Base-by-base conservation (phyloP, 2,888 invertebrate species). In the Polyommatus iphigenia region DNA sequence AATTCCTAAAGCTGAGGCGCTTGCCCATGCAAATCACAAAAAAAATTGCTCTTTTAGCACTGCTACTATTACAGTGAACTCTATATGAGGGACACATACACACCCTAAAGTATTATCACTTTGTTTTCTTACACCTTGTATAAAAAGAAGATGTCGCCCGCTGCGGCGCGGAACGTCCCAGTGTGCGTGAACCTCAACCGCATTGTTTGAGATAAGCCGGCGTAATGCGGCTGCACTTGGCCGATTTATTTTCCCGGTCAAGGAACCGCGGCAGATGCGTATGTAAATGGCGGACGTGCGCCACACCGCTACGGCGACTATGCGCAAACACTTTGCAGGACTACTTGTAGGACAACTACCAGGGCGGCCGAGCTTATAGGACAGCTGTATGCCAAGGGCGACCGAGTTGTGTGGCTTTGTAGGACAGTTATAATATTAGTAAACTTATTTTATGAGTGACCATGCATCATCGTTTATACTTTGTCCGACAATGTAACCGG, bases 201-300 rank as follows among this genome's bases (percentile, higher is more conserved):
- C 13, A 29, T 67, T 67, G 67, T 67, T 29, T 15, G 24, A 67
- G 67, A 67, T 67, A 67, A 67, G 67, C 29, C 67, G 29, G 5
- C 10, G 3, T 24, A 20, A 29, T 18, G 59, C 41, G 32, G 57
- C 41, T 67, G 67, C 59, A 77, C 76, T 77, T 77, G 76, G 67
- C 76, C 59, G 76, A 59, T 41, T 77, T 62, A 46, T 62, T 62
- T 77, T 75, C 62, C 67, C 67, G 76, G 76, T 77, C 76, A 77
- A 77, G 76, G 76, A 62, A 62, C 67, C 20, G 41, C 41, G 59
- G 62, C 59, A 76, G 76, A 62, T 76, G 76, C 20, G 15, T 29
- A 67, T 77, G 76, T 29, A 41, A 59, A 73, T 73, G 29, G 32
- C 62, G 59, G 36, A 36, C 36, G 41, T 20, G 62, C 59, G n/a